Evolutionary conservation across 2,888 invertebrate species (phyloP), one percentile per base, ranked within the genome.

Genomic region (Apoda limacodes): DNA sequence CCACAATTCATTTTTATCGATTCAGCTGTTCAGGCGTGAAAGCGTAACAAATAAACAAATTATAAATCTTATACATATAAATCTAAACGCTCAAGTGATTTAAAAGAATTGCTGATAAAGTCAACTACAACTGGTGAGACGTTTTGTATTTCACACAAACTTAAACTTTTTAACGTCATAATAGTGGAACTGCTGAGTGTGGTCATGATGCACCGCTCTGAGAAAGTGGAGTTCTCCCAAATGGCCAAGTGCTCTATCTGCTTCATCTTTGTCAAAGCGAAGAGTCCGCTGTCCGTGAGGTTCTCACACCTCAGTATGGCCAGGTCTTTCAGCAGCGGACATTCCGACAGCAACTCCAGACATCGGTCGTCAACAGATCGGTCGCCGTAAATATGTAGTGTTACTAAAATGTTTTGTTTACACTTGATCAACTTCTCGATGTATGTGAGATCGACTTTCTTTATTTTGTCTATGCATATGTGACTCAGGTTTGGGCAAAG

Each of bases 391-490:
- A 82, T 55, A 45, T 70, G 72, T 7, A 82, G 51, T 10, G 64
- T 57, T 33, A 45, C 41, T 21, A 81, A 46, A 33, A 60, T 66
- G 3, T 45, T 29, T 46, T 59, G 60, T 45, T 68, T 71, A 1
- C 60, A 53, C 19, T 35, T 37, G 35, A 81, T 63, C 30, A 82
- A 50, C 17, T 53, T 46, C 32, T 56, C 60, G 0, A 80, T 50
- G 45, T 54, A 71, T 22, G 63, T 60, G 33, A 65, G 35, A 14
- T 54, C 44, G 2, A 82, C 52, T 40, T 59, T 56, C 45, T 51
- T 63, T 30, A 81, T 68, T 55, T 81, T 81, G 34, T 72, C 74
- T 42, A 82, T 74, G 15, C 56, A 55, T 41, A 82, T 69, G 37
- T 74, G 61, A 37, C 51, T 58, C 23, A 82, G 52, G 45, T 70